Percentiles rank a stretch among this genome's conserved stretches.
Conservation (phyloP, 2,888 invertebrate species). For the Eupithecia pulchellata region DNA sequence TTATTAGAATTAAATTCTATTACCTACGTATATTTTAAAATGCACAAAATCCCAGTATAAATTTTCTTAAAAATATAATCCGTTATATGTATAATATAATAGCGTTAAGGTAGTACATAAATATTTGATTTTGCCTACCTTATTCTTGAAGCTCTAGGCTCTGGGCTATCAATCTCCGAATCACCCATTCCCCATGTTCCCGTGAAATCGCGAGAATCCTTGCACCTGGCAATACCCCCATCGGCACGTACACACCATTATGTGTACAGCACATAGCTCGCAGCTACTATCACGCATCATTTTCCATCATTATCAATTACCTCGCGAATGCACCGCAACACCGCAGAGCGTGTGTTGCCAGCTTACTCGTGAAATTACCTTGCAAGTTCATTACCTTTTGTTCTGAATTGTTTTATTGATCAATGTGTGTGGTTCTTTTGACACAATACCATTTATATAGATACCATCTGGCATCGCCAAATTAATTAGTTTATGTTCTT, state of each 20-base stretch:
- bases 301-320: conserved; percentile 82
- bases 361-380: conserved; percentile 44
- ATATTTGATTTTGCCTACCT: background rate
- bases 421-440: conserved; percentile 23
- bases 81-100: too few relatives aligned
- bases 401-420: conserved; percentile 29
- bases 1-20: background rate
- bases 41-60: background rate
- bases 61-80: background rate
- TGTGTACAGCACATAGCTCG: conserved; percentile 70
- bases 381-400: conserved; percentile 34
- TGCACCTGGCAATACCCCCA: conserved; percentile 52
- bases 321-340: conserved; percentile 62
- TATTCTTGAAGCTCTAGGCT: background rate
- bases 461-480: background rate
- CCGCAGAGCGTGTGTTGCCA: conserved; percentile 61
- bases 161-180: conserved; percentile 12
- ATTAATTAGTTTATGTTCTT: background rate
- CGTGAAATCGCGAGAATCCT: conserved; percentile 30
- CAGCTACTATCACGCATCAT: conserved; percentile 82
- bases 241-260: conserved; percentile 61
- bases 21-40: background rate
- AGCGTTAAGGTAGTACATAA: background rate
- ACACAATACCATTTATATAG: background rate
- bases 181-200: conserved; percentile 10